Evolutionary conservation across 2,888 invertebrate genomes (phyloP).

Genomic region (Drosophila tanythrix): DNA sequence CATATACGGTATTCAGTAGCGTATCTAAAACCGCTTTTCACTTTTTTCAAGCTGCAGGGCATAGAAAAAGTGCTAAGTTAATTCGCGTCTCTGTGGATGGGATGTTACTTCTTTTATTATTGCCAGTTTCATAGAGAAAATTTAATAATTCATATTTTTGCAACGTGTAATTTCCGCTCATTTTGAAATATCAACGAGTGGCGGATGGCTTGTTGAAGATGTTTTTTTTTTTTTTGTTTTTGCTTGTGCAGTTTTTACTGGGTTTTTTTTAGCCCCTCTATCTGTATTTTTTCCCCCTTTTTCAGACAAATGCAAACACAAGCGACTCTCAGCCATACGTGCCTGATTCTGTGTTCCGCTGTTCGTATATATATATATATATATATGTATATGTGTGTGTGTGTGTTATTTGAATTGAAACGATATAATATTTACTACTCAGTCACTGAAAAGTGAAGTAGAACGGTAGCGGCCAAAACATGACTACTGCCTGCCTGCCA

Average conservation of each 20-base stretch:
- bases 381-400: background rate
- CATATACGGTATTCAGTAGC: background rate
- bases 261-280: slow-evolving; percentile 12
- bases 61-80: slow-evolving; percentile 5
- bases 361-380: slow-evolving; percentile 1
- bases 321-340: slow-evolving; percentile 28
- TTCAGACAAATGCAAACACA: slow-evolving; percentile 51
- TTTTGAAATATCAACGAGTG: slow-evolving; percentile 58
- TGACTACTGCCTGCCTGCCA: slow-evolving; percentile 38
- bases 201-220: slow-evolving; percentile 17
- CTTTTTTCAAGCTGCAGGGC: background rate
- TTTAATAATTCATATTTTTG: slow-evolving; percentile 65
- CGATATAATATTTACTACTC: slow-evolving; percentile 77
- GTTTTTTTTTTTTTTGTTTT: background rate
- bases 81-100: slow-evolving; percentile 9
- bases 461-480: slow-evolving; percentile 50
- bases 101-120: slow-evolving; percentile 40
- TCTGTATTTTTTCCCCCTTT: slow-evolving; percentile 14
- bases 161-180: slow-evolving; percentile 69
- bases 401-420: slow-evolving; percentile 68
- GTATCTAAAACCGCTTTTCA: background rate
- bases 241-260: slow-evolving; percentile 11
- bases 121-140: slow-evolving; percentile 55
- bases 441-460: slow-evolving; percentile 51
- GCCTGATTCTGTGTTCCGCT: slow-evolving; percentile 25